These are phyloP conservation scores for Decapterus maruadsi DNA, from an alignment of 2,797 vertebrate genomes.

Conservation along the genomic window DNA sequence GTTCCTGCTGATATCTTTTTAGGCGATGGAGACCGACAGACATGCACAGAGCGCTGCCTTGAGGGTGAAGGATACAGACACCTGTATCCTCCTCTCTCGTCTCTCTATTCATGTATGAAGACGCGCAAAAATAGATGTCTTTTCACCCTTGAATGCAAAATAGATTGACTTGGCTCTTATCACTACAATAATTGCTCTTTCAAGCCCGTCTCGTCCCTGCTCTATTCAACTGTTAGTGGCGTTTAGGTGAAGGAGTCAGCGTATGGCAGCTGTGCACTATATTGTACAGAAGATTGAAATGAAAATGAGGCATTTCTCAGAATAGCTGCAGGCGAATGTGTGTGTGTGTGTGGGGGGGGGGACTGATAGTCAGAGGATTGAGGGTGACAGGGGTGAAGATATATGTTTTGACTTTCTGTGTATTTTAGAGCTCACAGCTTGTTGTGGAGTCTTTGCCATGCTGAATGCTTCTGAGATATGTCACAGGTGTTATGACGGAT, in stretches of 20 bases:
- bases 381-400: conserved; percentile 74
- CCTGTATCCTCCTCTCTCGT: conserved; percentile 26
- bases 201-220: conserved; percentile 38
- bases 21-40: conserved; percentile 51
- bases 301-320: conserved; percentile 76
- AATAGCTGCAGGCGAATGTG: conserved; percentile 67
- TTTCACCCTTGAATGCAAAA: conserved; percentile 67
- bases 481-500: conserved; percentile 65
- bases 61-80: background rate
- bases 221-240: conserved; percentile 67
- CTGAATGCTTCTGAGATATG: conserved; percentile 60
- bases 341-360: too few species aligned
- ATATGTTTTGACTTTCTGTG: conserved; percentile 64
- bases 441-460: conserved; percentile 44
- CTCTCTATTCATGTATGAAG: conserved; percentile 29
- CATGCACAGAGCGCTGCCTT: conserved; percentile 49
- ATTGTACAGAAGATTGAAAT: conserved; percentile 71
- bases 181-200: conserved; percentile 60
- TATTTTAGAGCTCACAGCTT: conserved; percentile 64
- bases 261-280: conserved; percentile 47
- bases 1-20: conserved; percentile 35
- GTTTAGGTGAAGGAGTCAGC: conserved; percentile 67
- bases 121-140: conserved; percentile 62
- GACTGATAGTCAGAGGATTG: conserved; percentile 35
- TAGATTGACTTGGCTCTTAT: conserved; percentile 72